phyloP scores from a whole-genome alignment of 2,113 vertebrate species.

The Plectropomus leopardus region DNA sequence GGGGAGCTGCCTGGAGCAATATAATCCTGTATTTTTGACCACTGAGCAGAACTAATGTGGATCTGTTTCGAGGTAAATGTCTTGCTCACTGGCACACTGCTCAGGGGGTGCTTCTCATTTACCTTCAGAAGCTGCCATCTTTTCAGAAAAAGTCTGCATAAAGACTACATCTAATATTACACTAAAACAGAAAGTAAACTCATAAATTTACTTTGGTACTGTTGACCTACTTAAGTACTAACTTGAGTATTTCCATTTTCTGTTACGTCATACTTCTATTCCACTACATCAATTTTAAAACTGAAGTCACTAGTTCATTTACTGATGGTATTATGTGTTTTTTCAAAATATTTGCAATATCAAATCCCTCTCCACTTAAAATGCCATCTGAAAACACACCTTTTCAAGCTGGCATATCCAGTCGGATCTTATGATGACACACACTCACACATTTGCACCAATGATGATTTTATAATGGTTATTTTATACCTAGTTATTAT shows the following conservation, averaged over 20 bases:
- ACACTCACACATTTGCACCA: no score
- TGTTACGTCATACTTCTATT: background rate
- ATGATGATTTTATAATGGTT: no score
- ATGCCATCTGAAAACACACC: no score
- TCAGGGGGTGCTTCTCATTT: background rate
- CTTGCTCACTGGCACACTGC: constrained; percentile 21
- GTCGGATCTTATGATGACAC: no score
- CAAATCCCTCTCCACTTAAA: no score
- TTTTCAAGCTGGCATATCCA: no score
- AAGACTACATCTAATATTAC: background rate
- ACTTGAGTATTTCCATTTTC: background rate
- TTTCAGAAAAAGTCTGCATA: no score
- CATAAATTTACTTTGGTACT: background rate
- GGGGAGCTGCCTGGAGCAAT: constrained; percentile 32
- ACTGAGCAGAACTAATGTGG: constrained; percentile 62
- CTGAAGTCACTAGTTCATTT: background rate
- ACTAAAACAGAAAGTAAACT: background rate
- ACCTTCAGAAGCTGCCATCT: background rate
- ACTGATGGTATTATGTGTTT: background rate
- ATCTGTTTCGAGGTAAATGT: constrained; percentile 14
- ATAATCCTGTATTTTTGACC: constrained; percentile 37
- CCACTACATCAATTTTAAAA: background rate
- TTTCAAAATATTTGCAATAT: no score
- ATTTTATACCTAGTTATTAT: no score
- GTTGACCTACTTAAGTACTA: background rate